These are phyloP conservation scores for Eupeodes luniger DNA, from an alignment of 2,888 invertebrate species.

Conservation along the genomic window DNA sequence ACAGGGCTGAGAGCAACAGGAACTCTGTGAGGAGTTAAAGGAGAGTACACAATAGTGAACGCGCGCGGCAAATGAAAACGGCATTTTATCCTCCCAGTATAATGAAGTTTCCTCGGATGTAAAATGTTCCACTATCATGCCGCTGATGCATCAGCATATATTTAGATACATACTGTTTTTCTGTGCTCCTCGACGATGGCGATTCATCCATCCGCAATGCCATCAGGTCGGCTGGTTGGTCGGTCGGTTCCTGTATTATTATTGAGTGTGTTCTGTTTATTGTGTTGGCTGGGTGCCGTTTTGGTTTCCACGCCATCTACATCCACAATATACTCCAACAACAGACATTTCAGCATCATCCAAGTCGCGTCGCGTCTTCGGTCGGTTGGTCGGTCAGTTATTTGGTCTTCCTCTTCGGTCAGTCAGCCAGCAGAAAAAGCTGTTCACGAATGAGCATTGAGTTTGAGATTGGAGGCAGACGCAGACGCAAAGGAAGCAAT, in stretches of 20 bases:
- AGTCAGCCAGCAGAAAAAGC: constrained; percentile 58
- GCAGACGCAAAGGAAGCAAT: constrained; percentile 55
- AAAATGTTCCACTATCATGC: constrained; percentile 40
- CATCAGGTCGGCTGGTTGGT: background rate
- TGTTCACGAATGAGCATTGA: constrained; percentile 71
- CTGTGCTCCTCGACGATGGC: constrained; percentile 4
- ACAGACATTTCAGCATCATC: constrained; percentile 16
- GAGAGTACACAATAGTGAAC: constrained; percentile 29
- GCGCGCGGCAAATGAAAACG: constrained; percentile 42
- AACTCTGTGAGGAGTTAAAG: constrained; percentile 3
- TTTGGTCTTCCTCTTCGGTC: background rate
- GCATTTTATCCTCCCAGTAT: constrained; percentile 64
- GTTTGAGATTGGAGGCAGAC: constrained; percentile 35
- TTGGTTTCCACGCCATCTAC: constrained; percentile 41
- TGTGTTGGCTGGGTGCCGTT: constrained; percentile 71
- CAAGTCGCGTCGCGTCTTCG: constrained; percentile 6
- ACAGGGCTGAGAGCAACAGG: background rate
- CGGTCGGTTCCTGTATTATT: constrained; percentile 67
- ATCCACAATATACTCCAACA: constrained; percentile 29
- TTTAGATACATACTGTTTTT: constrained; percentile 18
- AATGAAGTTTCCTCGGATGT: constrained; percentile 64
- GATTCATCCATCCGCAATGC: constrained; percentile 34
- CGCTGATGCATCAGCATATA: constrained; percentile 3
- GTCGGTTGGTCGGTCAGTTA: background rate
- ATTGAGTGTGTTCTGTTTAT: constrained; percentile 52